Base-by-base conservation (phyloP, 2,888 invertebrate species). In the Calameuta filiformis region DNA sequence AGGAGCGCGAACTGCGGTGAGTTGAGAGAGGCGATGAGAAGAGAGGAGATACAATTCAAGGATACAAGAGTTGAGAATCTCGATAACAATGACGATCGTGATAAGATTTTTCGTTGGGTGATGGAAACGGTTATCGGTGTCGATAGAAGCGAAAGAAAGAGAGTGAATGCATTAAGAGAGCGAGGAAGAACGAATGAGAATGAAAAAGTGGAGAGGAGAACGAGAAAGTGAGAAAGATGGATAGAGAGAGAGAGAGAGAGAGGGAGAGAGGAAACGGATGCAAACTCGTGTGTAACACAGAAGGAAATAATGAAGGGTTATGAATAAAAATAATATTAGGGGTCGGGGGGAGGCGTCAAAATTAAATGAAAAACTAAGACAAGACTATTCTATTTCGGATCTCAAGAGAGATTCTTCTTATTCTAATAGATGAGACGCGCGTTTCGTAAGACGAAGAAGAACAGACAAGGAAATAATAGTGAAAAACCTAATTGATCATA, bases 1-100 rank as follows among this genome's bases (percentile, higher is more conserved):
- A 80, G 81, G 81, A 73, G 34, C 30, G 74, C 33, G 76, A 74
- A 83, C 56, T 23, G 56, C 23, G 56, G 23, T 56, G 56, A 56
- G 77, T 76, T 75, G 31, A 80, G 78, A 76, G 73, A 78, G 77
- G 23, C 30, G 76, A 68, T 15, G 73, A 75, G 69, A 83, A 85
- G 81, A 81, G 81, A 81, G 76, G 40, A 33, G 30, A 35, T 33
- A 71, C n/a, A 1, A 23, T 31, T 11, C 33, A 71, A 71, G 31
- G 31, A 71, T 12, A 71, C 23, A 9, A 23, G 56, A 68, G 37
- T 12, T 30, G 40, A 23, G 34, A 73, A 23, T 33, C 69, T 35
- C 80, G 78, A 82, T 80, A 76, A 81, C 82, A 79, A 81, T 81
- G 80, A 82, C 75, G 79, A 82, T 79, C 76, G 81, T 79, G 79